phyloP scores from a whole-genome alignment of 1,140 invertebrate genomes.

The Penaeus chinensis region DNA sequence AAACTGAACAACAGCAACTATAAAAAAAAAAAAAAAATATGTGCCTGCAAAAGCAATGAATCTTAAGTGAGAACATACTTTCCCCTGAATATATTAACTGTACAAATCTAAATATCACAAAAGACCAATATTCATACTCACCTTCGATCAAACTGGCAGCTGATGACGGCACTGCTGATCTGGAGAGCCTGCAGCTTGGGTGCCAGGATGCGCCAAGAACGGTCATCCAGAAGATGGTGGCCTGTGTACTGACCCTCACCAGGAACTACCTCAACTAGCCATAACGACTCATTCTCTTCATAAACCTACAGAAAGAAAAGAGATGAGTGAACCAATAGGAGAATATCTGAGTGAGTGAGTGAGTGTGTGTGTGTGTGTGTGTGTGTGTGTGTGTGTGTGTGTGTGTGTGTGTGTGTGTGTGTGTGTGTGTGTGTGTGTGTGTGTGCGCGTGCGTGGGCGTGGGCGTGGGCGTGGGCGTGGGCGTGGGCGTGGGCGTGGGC shows the following conservation, averaged over 20 bases:
- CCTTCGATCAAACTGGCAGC: conserved; percentile 51
- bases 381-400: no score
- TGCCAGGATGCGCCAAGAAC: conserved; percentile 40
- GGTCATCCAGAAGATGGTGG: conserved; percentile 46
- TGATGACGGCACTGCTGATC: conserved; percentile 40
- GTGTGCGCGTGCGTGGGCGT: no score
- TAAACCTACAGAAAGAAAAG: conserved; percentile 34
- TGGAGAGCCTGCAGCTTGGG: conserved; percentile 30
- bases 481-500: no score
- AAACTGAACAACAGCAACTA: background rate
- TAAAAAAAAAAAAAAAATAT: conserved; percentile 4
- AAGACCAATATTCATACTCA: conserved; percentile 11
- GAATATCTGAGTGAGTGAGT: background rate
- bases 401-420: no score
- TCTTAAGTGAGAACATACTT: no score
- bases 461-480: no score
- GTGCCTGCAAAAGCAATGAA: background rate
- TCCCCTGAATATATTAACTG: background rate
- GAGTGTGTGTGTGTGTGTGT: no score
- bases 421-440: no score
- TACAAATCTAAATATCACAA: no score
- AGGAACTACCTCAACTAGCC: conserved; percentile 52
- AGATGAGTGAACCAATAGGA: background rate
- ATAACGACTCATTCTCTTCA: conserved; percentile 53
- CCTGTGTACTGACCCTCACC: conserved; percentile 57